A percentile compares a stretch with the other conserved stretches of the same genome.
phyloP scores from a whole-genome alignment of 2,888 invertebrate genomes.

The Coremacera marginata region DNA sequence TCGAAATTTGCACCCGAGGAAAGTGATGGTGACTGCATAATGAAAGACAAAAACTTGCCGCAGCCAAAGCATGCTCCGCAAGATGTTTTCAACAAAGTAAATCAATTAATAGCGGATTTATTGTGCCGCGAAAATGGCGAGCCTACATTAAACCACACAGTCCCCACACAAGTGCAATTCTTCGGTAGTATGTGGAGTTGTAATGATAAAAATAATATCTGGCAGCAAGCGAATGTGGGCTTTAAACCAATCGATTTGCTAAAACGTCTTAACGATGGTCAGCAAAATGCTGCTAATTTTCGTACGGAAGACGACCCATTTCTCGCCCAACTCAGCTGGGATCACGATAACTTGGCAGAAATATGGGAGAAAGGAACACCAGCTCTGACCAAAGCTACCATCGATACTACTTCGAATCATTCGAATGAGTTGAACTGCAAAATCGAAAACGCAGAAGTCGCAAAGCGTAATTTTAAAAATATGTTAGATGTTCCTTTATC shows the following conservation, averaged over 20 bases:
- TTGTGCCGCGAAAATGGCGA: conserved; percentile 55
- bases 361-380: conserved; percentile 55
- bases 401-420: background rate
- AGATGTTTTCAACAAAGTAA: conserved; percentile 57
- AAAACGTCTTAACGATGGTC: conserved; percentile 46
- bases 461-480: conserved; percentile 13
- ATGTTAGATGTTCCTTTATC: background rate
- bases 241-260: conserved; percentile 54
- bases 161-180: conserved; percentile 31
- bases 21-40: background rate
- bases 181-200: conserved; percentile 33
- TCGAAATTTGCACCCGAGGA: background rate
- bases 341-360: conserved; percentile 59
- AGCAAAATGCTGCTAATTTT: background rate
- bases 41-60: conserved; percentile 35
- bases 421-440: background rate
- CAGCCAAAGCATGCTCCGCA: conserved; percentile 40
- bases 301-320: conserved; percentile 35
- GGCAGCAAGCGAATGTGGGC: conserved; percentile 41
- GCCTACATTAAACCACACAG: conserved; percentile 43
- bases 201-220: conserved; percentile 43
- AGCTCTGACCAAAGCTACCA: conserved; percentile 4
- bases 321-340: conserved; percentile 56
- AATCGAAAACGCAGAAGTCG: background rate
- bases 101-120: conserved; percentile 60